Percentiles rank a stretch among this genome's conserved stretches.
These are phyloP conservation scores for Aurelia coerulea DNA, from an alignment of 30 jellyfish, hydroid and myxozoan species.

Conservation along the genomic window DNA sequence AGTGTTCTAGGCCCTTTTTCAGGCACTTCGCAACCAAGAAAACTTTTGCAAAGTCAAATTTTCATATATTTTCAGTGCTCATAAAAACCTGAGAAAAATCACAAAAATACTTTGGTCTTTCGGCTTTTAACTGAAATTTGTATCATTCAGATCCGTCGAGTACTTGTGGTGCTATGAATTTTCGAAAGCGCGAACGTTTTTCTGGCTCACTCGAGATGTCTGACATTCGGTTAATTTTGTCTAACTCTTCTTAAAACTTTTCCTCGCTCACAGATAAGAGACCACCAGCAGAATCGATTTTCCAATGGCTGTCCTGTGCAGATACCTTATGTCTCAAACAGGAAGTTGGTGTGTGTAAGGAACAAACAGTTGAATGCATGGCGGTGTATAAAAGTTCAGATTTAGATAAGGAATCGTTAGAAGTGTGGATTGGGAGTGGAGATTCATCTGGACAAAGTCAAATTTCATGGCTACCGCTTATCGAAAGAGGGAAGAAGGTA, in stretches of 20 bases:
- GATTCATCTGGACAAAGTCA: slow-evolving; percentile 77
- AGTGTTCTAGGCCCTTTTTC: too few relatives aligned
- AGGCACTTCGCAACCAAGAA: too few relatives aligned
- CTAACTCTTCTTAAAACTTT: not conserved
- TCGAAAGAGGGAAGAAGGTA: slow-evolving; percentile 55
- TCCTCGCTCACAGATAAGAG: slow-evolving; percentile 61
- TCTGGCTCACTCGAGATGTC: too few relatives aligned
- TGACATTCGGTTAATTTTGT: too few relatives aligned
- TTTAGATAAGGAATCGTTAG: slow-evolving; percentile 41
- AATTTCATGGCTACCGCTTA: slow-evolving; percentile 82
- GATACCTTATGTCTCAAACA: slow-evolving; percentile 81
- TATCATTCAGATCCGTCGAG: too few relatives aligned
- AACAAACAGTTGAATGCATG: slow-evolving; percentile 88
- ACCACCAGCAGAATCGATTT: slow-evolving; percentile 78
- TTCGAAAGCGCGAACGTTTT: too few relatives aligned
- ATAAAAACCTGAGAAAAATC: too few relatives aligned
- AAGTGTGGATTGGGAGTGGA: slow-evolving; percentile 95
- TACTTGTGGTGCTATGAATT: too few relatives aligned
- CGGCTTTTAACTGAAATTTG: too few relatives aligned
- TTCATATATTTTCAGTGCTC: too few relatives aligned
- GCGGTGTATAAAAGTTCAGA: slow-evolving; percentile 31
- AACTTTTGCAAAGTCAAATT: too few relatives aligned
- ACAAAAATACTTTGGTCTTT: too few relatives aligned
- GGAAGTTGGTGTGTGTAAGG: slow-evolving; percentile 82
- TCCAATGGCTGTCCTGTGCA: slow-evolving; percentile 66